phyloP scores from a whole-genome alignment of 2,797 vertebrate genomes.

The Otolemur crassicaudatus region DNA sequence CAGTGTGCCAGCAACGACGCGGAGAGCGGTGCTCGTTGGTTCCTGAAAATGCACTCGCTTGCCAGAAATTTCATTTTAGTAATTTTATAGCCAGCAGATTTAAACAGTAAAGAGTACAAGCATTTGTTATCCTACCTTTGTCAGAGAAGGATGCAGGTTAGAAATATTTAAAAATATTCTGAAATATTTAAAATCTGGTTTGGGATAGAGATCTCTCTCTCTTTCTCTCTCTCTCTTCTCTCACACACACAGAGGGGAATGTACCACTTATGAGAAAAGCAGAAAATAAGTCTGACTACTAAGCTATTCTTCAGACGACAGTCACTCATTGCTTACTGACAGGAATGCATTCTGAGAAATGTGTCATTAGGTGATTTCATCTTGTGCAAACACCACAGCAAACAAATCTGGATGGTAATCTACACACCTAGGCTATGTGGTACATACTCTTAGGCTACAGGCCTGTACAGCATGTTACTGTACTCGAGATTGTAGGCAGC shows the following conservation, averaged over 20 bases:
- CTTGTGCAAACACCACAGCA: not conserved
- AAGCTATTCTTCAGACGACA: not conserved
- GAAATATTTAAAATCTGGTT: constrained; percentile 19
- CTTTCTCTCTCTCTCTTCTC: too few relatives aligned
- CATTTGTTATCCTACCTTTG: constrained; percentile 9
- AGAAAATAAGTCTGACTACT: not conserved
- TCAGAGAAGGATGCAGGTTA: not conserved
- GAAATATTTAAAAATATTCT: not conserved
- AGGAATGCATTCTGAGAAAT: not conserved
- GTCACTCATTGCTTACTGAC: not conserved
- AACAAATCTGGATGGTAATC: not conserved
- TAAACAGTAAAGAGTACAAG: constrained; percentile 1
- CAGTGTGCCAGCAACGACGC: not conserved
- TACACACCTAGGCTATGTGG: not conserved
- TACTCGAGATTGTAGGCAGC: not conserved
- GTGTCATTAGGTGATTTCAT: not conserved
- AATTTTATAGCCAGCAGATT: constrained; percentile 35
- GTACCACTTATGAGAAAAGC: constrained; percentile 23
- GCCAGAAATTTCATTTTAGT: constrained; percentile 67
- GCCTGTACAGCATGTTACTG: not conserved
- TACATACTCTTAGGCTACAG: not conserved
- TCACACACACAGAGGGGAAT: not conserved
- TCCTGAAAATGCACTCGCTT: constrained; percentile 49
- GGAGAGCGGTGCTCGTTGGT: not conserved
- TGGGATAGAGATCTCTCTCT: not conserved